Percentiles rank a stretch among this genome's conserved stretches.
phyloP scores from a whole-genome alignment of 2,113 vertebrate genomes.

The Grus americana region DNA sequence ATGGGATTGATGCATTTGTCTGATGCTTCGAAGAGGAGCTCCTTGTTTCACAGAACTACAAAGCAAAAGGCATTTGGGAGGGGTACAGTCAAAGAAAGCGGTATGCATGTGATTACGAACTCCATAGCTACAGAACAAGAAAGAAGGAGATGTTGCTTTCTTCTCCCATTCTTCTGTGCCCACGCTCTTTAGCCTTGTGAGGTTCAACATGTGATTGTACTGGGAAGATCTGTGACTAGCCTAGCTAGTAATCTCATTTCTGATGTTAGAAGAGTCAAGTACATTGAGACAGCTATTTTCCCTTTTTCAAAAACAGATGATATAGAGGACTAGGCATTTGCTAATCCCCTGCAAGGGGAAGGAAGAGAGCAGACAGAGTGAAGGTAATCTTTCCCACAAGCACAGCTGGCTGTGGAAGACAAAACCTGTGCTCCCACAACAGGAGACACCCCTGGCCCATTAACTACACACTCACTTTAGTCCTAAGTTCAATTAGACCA shows the following conservation, averaged over 20 bases:
- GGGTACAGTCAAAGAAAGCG: not conserved
- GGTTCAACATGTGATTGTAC: not conserved
- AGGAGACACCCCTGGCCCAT: not conserved
- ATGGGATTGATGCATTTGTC: not conserved
- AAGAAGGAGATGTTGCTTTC: not conserved
- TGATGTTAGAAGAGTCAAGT: not conserved
- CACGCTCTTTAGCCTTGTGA: not conserved
- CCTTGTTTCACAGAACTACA: not conserved
- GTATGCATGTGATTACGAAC: not conserved
- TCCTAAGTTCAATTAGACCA: not conserved
- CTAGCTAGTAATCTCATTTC: not conserved
- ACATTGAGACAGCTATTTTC: not conserved
- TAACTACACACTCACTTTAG: not conserved
- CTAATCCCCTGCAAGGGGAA: not conserved
- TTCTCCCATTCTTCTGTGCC: not conserved
- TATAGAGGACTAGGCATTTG: not conserved
- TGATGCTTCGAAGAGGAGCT: not conserved
- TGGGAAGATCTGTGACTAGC: not conserved
- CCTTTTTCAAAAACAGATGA: not conserved
- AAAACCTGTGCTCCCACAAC: not conserved
- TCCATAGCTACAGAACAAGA: not conserved
- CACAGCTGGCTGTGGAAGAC: not conserved
- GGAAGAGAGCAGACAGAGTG: not conserved
- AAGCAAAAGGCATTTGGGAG: not conserved
- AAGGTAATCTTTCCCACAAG: not conserved